phyloP scores from a whole-genome alignment of 2,113 vertebrate genomes.

The Willisornis vidua region DNA sequence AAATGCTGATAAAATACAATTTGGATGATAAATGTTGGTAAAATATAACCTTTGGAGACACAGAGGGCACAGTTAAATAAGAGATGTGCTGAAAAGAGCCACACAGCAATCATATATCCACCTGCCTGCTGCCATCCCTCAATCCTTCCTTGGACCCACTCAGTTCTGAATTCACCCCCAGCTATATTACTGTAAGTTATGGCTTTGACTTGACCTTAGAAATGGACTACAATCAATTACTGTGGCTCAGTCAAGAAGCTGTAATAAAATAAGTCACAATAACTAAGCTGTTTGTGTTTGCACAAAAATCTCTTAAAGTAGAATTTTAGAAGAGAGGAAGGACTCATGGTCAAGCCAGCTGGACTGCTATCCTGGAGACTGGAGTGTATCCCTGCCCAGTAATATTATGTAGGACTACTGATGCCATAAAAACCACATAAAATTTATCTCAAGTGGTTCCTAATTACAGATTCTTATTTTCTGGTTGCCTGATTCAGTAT shows the following conservation, averaged over 20 bases:
- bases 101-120: background rate
- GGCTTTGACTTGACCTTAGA: background rate
- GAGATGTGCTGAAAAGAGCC: background rate
- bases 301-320: background rate
- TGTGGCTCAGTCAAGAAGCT: background rate
- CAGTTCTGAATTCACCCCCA: background rate
- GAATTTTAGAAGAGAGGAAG: background rate
- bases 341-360: background rate
- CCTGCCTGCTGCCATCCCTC: background rate
- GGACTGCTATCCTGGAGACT: background rate
- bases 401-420: background rate
- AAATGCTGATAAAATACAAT: background rate
- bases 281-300: background rate
- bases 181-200: background rate
- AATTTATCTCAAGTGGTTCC: background rate
- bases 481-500: background rate
- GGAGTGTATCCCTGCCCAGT: background rate
- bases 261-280: background rate
- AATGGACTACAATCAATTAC: background rate
- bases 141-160: background rate
- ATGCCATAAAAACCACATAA: background rate
- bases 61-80: background rate
- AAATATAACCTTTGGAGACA: background rate
- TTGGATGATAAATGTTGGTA: background rate
- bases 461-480: constrained; percentile 2